Evolutionary conservation across 2,888 invertebrate genomes (phyloP), one percentile per base, ranked within the genome.

Genomic region (Aspidiotus rigidus): DNA sequence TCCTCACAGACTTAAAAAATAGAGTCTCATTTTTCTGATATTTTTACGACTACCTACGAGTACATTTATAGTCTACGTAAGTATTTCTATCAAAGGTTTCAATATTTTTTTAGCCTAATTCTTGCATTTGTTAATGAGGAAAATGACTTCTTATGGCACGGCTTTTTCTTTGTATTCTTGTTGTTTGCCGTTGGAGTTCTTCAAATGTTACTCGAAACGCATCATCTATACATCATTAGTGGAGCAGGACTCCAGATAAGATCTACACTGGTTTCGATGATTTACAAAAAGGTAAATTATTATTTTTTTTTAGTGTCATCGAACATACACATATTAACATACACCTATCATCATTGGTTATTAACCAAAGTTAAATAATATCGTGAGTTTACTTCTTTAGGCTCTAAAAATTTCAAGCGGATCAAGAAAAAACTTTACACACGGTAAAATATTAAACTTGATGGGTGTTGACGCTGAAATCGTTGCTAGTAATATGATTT

Each of bases 181-280:
- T 77, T 86, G 75, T 81, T 86, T 71, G 70, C 79, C 7, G 78
- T 80, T 0, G 79, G 83, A 0, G 74, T 80, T 7, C 44, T 81
- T 1, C 81, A 82, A 74, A 83, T 84, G 2, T 73, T 84, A 63
- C 75, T 83, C 64, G 77, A 82, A 60, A 80, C 82, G 61, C 81
- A 82, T 72, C 83, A 83, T 73, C 83, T 82, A 74, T 80, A 83
- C 74, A 76, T 77, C 41, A 79, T 81, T 77, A 79, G 82, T 75
- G 74, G 81, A 1, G 76, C 82, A 9, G 85, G 85, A 15, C 81
- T 85, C 79, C 79, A 82, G 69, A 78, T 84, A 8, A 77, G 82
- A 71, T 80, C 83, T 7, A 79, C 81, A 6, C 74, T 83, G 9
- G 80, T 83, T 39, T 78, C 82, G 40, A 78, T 81, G 16, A 80